phyloP scores from a whole-genome alignment of 2,113 vertebrate species.

The Alaudala cheleensis region DNA sequence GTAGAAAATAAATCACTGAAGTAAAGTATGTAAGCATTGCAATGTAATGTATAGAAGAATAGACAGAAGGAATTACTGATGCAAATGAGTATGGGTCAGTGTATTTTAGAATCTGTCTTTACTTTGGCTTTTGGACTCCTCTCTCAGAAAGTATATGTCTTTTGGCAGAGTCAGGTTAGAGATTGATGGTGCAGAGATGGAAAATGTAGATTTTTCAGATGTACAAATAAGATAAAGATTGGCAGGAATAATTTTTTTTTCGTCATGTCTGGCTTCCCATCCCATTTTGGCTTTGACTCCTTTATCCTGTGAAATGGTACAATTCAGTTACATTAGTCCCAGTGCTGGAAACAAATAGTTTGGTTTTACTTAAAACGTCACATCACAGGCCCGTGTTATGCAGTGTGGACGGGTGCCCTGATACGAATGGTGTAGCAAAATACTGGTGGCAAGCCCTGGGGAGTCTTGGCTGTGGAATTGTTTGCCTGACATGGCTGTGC shows the following conservation, averaged over 20 bases:
- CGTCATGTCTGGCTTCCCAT: neutral
- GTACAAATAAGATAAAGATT: neutral
- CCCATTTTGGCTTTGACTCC: neutral
- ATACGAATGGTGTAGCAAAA: accelerated
- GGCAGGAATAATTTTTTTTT: neutral
- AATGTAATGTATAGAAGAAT: neutral
- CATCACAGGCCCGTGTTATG: neutral
- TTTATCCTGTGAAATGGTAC: neutral
- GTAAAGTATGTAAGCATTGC: neutral
- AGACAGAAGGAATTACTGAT: neutral
- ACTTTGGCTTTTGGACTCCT: neutral
- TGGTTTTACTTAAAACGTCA: neutral
- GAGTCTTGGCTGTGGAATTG: neutral
- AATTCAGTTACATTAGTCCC: neutral
- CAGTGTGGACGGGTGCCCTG: no score
- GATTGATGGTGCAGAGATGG: neutral
- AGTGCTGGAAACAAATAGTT: neutral
- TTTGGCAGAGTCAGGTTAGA: neutral
- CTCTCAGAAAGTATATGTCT: neutral
- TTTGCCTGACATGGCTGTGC: neutral
- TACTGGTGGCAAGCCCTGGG: neutral
- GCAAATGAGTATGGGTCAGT: neutral
- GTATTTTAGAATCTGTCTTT: neutral
- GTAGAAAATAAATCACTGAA: neutral
- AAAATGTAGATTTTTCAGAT: neutral